phyloP scores from a whole-genome alignment of 2,888 invertebrate species.

The Amblyjoppa proteus region DNA sequence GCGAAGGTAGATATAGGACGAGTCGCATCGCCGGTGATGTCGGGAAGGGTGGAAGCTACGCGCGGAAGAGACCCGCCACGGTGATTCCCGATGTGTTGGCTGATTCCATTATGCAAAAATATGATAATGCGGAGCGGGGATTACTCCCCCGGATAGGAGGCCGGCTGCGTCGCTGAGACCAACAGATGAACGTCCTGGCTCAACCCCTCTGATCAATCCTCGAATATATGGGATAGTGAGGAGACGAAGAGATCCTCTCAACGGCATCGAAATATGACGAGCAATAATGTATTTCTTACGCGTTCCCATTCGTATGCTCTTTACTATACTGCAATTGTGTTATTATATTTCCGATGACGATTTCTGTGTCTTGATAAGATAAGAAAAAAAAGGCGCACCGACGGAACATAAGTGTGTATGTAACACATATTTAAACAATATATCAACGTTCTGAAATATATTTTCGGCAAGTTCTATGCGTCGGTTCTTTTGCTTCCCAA shows the following conservation, averaged over 20 bases:
- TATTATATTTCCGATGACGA: background rate
- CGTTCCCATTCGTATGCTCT: background rate
- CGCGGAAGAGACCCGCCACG: background rate
- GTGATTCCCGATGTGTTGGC: slow-evolving; percentile 67
- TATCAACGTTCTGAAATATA: too few species aligned
- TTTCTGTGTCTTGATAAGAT: background rate
- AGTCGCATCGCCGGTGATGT: background rate
- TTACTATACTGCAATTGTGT: background rate
- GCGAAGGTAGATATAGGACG: slow-evolving; percentile 1
- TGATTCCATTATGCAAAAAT: slow-evolving; percentile 82
- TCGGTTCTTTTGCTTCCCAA: too few species aligned
- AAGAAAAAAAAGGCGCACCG: background rate
- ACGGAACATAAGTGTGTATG: background rate
- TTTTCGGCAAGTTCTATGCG: too few species aligned
- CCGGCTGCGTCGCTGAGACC: slow-evolving; percentile 63
- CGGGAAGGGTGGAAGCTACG: slow-evolving; percentile 3
- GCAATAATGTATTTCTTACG: slow-evolving; percentile 61
- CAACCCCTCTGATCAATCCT: slow-evolving; percentile 75
- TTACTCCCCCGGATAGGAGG: slow-evolving; percentile 25
- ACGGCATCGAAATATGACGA: slow-evolving; percentile 23
- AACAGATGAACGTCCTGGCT: slow-evolving; percentile 76
- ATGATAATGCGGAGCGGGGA: slow-evolving; percentile 76
- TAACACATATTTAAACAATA: too few species aligned
- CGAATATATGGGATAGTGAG: slow-evolving; percentile 14
- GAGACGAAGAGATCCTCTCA: slow-evolving; percentile 22